Evolutionary conservation across 2,888 invertebrate genomes (phyloP), one percentile per base, ranked within the genome.

Genomic region (Dimorphilus gyrociliatus): DNA sequence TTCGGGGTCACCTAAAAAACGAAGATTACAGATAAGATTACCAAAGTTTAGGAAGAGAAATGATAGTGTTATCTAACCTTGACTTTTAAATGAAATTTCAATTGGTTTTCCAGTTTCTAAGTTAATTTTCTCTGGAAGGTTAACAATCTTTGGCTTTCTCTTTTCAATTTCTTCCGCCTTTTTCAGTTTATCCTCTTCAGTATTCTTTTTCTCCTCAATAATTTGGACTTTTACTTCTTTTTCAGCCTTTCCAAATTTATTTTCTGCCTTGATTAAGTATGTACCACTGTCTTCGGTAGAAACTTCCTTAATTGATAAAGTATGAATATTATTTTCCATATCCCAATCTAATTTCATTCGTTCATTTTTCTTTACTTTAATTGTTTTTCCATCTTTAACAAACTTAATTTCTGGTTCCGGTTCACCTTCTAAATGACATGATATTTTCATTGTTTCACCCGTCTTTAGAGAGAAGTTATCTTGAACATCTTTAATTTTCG

Each of bases 321-420:
- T 29, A 27, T 37, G 27, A 4, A 30, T 12, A 14, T 35, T 30
- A 6, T 19, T 16, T 5, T 18, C 16, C 5, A 29, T 28, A 19
- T 38, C 31, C 13, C 12, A 33, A 16, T 26, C 26, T 7, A 33
- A 12, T n/a, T 29, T 28, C 14, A 35, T 26, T 5, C 34, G 2
- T 15, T 26, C 21, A 29, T 36, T 34, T 10, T 28, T 12, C 17
- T 32, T 32, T 15, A 35, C 25, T 26, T 35, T 32, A 13, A 47
- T 23, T 6, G 27, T 29, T 16, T 42, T 28, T 2, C 46, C 51
- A 34, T 52, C 45, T 25, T 47, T 47, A 24, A 39, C 37, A 61
- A 60, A 63, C 28, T 44, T 43, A 19, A 63, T 50, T 10, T 40
- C 46, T 3, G 54, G 38, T 23, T 32, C 30, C 8, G 41, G 39